phyloP scores from a whole-genome alignment of 2,888 invertebrate species.

The Lottia scabra region DNA sequence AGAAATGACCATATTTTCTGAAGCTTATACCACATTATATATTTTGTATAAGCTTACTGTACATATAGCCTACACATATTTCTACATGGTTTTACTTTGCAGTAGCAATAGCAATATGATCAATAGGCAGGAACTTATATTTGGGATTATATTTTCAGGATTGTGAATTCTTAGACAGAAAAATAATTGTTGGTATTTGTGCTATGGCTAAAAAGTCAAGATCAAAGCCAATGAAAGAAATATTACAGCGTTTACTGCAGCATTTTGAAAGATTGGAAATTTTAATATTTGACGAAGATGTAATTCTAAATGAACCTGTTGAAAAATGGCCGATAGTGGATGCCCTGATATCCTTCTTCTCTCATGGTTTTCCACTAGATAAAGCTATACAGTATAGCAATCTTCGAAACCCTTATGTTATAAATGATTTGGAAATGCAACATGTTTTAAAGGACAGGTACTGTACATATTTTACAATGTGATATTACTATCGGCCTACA shows the following conservation, averaged over 20 bases:
- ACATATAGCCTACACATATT: too few species aligned
- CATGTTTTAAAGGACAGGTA: conserved; percentile 90
- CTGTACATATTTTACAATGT: neutral
- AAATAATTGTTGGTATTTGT: conserved; percentile 94
- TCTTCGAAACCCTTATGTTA: conserved; percentile 92
- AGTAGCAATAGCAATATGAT: too few species aligned
- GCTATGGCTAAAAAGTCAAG: conserved; percentile 99
- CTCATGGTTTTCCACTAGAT: conserved; percentile 97
- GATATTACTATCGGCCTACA: too few species aligned
- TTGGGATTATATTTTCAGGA: conserved; percentile 11
- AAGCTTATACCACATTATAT: too few species aligned
- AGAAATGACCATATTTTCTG: too few species aligned
- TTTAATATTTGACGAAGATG: conserved; percentile 93
- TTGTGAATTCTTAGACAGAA: conserved; percentile 30
- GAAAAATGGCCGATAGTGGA: conserved; percentile 99
- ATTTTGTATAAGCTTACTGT: too few species aligned
- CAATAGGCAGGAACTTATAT: too few species aligned
- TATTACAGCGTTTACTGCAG: conserved; percentile 87
- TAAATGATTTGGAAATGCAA: conserved; percentile 98
- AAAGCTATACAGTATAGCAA: conserved; percentile 97
- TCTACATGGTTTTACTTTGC: too few species aligned
- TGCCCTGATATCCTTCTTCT: conserved; percentile 97
- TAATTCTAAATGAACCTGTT: conserved; percentile 94
- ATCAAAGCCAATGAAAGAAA: conserved; percentile 99
- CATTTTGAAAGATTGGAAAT: conserved; percentile 89